phyloP scores from a whole-genome alignment of 1,140 invertebrate genomes.

The Bombus waltoni region DNA sequence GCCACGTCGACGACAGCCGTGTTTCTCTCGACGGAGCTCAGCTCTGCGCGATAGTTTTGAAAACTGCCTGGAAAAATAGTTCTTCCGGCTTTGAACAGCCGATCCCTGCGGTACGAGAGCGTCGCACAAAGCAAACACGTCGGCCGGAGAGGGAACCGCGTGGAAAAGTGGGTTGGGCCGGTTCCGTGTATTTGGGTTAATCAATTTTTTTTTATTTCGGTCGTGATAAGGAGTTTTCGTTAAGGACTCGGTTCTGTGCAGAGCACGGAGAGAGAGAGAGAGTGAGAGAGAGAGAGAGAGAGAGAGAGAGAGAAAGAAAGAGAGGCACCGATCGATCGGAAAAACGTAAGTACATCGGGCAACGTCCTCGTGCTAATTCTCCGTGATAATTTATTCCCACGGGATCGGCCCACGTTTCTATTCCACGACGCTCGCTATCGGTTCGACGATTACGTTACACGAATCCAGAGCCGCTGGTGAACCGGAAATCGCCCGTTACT shows the following conservation, averaged over 20 bases:
- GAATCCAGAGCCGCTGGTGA: not conserved
- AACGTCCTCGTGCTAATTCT: not conserved
- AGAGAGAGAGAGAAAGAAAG: too few relatives aligned
- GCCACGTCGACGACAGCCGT: not conserved
- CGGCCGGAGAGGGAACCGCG: not conserved
- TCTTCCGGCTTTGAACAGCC: not conserved
- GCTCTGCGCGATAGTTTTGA: not conserved
- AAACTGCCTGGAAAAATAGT: not conserved
- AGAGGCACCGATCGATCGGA: not conserved
- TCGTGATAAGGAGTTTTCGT: not conserved
- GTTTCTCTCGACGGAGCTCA: not conserved
- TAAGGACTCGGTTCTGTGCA: too few relatives aligned
- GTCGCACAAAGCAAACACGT: conserved; percentile 6
- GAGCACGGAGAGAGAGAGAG: not conserved
- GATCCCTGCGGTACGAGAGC: not conserved
- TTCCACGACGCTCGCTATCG: not conserved
- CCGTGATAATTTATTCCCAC: conserved; percentile 29
- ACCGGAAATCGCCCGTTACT: conserved; percentile 39
- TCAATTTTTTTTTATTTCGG: conserved; percentile 6
- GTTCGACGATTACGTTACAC: not conserved
- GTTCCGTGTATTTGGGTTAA: conserved; percentile 9
- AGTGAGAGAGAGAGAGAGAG: not conserved
- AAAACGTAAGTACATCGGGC: not conserved
- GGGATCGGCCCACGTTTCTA: conserved; percentile 17
- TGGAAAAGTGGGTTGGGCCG: conserved; percentile 17